phyloP scores from a whole-genome alignment of 2,888 invertebrate genomes.

The Portevinia maculata region DNA sequence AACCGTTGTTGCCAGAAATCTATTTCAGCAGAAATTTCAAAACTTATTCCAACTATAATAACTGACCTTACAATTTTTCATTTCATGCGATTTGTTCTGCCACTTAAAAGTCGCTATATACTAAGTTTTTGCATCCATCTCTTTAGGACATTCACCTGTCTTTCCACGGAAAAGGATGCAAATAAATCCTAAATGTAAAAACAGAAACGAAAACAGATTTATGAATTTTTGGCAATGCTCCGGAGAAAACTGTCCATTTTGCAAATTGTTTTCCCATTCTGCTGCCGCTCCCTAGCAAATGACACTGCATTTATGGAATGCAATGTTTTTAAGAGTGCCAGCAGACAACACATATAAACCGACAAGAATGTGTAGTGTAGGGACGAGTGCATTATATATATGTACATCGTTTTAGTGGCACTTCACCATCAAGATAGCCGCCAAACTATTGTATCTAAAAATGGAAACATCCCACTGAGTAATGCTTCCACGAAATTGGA shows the following conservation, averaged over 20 bases:
- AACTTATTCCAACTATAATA: background rate
- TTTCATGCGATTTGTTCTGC: background rate
- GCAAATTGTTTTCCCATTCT: conserved; percentile 55
- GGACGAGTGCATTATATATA: background rate
- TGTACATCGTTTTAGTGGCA: background rate
- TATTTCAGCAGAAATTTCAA: background rate
- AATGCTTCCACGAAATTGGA: conserved; percentile 63
- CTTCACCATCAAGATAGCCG: conserved; percentile 35
- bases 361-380: background rate
- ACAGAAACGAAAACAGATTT: conserved; percentile 50
- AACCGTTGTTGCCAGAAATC: background rate
- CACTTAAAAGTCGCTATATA: background rate
- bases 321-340: conserved; percentile 24
- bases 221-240: conserved; percentile 56
- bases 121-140: conserved; percentile 7
- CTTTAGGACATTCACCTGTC: conserved; percentile 6
- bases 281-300: conserved; percentile 38
- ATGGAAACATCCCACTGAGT: conserved; percentile 69
- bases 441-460: conserved; percentile 62
- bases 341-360: background rate
- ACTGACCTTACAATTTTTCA: background rate
- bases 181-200: conserved; percentile 16
- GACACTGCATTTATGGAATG: conserved; percentile 52
- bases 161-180: background rate
- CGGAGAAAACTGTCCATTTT: conserved; percentile 62